Evolutionary conservation across 2,797 vertebrate species (phyloP).

Genomic region (Pagetopsis macropterus): DNA sequence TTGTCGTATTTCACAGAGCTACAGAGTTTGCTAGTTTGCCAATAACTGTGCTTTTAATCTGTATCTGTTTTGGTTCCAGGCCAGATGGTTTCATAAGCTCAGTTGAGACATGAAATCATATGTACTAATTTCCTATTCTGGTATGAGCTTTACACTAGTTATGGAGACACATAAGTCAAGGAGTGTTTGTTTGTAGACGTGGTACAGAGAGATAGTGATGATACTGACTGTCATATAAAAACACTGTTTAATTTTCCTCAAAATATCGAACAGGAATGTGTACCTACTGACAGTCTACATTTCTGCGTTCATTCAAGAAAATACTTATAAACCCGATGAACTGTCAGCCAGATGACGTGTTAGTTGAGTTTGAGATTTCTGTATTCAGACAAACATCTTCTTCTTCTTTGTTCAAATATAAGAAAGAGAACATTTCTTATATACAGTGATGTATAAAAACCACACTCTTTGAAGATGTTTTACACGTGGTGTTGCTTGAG

Average conservation of each 20-base stretch:
- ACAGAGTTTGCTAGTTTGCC: slow-evolving; percentile 18
- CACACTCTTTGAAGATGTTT: slow-evolving; percentile 56
- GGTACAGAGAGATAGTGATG: slow-evolving; percentile 2
- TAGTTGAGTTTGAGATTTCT: slow-evolving; percentile 9
- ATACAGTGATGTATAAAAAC: slow-evolving; percentile 28
- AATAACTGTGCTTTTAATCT: slow-evolving; percentile 42
- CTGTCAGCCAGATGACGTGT: background rate
- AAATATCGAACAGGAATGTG: slow-evolving; percentile 2
- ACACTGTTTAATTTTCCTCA: slow-evolving; percentile 3
- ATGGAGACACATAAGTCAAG: slow-evolving; percentile 8
- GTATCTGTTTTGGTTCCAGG: slow-evolving; percentile 27
- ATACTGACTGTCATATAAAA: slow-evolving; percentile 7
- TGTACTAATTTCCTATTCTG: slow-evolving; percentile 28
- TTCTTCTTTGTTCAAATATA: slow-evolving; percentile 10
- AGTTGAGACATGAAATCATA: slow-evolving; percentile 32
- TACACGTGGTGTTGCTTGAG: slow-evolving; percentile 38
- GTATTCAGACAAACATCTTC: slow-evolving; percentile 26
- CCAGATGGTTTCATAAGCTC: slow-evolving; percentile 38
- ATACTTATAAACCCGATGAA: background rate
- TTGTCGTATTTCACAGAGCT: slow-evolving; percentile 46
- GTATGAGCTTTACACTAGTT: slow-evolving; percentile 36
- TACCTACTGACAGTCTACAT: background rate
- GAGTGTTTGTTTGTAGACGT: slow-evolving; percentile 4
- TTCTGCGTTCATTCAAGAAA: background rate
- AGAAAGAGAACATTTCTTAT: slow-evolving; percentile 13